A percentile compares a stretch with the other conserved stretches of the same genome.
These are phyloP conservation scores for Amphipoea lucens DNA, from an alignment of 2,888 invertebrate species.

Conservation along the genomic window DNA sequence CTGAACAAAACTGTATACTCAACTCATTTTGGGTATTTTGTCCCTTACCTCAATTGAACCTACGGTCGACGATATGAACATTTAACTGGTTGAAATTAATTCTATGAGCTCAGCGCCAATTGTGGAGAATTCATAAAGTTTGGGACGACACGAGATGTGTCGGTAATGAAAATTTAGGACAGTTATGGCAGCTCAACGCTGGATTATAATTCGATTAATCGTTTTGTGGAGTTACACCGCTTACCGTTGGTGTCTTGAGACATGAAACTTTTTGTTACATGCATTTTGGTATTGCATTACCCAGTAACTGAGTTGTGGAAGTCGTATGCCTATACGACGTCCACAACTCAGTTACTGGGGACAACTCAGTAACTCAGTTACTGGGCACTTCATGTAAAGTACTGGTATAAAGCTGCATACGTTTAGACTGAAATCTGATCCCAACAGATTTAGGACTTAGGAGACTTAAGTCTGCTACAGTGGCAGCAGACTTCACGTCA, in stretches of 20 bases:
- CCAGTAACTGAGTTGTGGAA: neutral
- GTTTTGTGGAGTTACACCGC: neutral
- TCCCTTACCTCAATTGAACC: too few species aligned
- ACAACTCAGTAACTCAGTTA: too few species aligned
- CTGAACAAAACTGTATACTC: too few species aligned
- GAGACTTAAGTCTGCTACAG: neutral
- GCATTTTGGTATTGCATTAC: neutral
- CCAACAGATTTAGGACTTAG: neutral
- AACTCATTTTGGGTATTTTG: too few species aligned
- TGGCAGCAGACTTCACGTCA: too few species aligned
- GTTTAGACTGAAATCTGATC: neutral
- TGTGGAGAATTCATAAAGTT: slow-evolving; percentile 24
- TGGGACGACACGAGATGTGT: neutral
- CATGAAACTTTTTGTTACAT: neutral
- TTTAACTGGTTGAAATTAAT: slow-evolving; percentile 48
- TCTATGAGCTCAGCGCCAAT: slow-evolving; percentile 17
- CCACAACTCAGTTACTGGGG: too few species aligned
- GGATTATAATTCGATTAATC: slow-evolving; percentile 4
- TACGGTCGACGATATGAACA: slow-evolving; percentile 11
- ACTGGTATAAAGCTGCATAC: neutral
- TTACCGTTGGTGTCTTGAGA: neutral
- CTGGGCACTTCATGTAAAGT: neutral
- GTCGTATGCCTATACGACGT: too few species aligned
- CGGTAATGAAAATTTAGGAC: neutral
- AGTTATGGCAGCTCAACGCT: neutral